Base-by-base conservation (phyloP, 1,140 invertebrate genomes). In the Platorchestia sp. region DNA sequence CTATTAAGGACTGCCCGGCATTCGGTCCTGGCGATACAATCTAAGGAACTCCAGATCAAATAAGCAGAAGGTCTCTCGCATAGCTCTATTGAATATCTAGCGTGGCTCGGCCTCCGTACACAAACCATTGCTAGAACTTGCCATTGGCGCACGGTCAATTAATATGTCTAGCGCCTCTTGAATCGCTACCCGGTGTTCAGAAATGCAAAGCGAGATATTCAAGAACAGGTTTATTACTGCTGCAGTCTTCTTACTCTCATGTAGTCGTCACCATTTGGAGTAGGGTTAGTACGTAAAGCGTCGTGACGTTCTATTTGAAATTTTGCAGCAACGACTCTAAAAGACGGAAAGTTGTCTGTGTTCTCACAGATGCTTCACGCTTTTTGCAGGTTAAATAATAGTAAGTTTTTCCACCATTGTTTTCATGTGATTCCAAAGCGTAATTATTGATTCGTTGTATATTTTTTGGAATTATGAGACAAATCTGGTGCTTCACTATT, bases 1-100 rank as follows among this genome's bases (percentile, higher is more conserved):
- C 87, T 90, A 90, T 90, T 90, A 90, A 90, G 87, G 19, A 14
- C 19, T 90, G 44, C 19, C 87, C 19, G 14, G 10, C 87, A 42
- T 90, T 45, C 41, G 44, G 87, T 90, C 87, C 41, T 14, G 87
- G 41, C 36, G 87, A 90, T 90, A 90, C 87, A 90, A 90, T 90
- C 87, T 90, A 41, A 90, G 44, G 87, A 90, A 90, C 87, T 90
- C 87, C 87, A 90, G 87, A 90, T 90, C 87, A 90, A 90, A 90
- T 90, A 42, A 90, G 87, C 36, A 22, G 87, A 90, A 36, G 41
- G 87, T 41, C 87, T 90, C 41, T 90, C 87, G 87, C 87, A 90
- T 90, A 90, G 87, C 87, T 90, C 87, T 90, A 90, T 90, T 90
- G 87, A 90, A 90, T 90, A 90, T 90, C 87, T 42, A 43, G 44